Percentiles rank a stretch among this genome's conserved stretches.
Evolutionary conservation across 2,888 invertebrate species (phyloP).

Genomic region (Sminthurinus aureus): DNA sequence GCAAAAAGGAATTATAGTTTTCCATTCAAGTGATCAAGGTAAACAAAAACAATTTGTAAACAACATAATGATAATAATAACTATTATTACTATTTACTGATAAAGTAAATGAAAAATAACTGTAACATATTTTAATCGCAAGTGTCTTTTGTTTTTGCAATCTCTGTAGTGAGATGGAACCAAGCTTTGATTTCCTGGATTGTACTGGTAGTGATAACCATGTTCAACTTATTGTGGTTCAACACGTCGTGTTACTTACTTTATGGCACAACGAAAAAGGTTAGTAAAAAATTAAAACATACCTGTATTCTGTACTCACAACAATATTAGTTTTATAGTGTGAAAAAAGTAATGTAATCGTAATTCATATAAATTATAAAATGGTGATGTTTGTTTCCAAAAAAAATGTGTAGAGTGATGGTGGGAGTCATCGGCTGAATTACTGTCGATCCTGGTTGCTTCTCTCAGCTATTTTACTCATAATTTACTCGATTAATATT

Average conservation of each 20-base stretch:
- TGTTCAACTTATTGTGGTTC: constrained; percentile 42
- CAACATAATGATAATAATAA: background rate
- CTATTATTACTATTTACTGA: background rate
- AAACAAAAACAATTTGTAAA: background rate
- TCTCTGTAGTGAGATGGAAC: constrained; percentile 32
- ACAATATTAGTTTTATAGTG: background rate
- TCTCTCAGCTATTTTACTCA: constrained; percentile 32
- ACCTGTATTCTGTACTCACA: background rate
- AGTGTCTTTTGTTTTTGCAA: background rate
- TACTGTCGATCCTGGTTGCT: constrained; percentile 38
- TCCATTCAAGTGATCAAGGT: constrained; percentile 38
- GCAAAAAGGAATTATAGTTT: constrained; percentile 32
- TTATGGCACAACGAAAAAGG: constrained; percentile 19
- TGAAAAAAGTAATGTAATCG: background rate
- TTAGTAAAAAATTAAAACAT: background rate
- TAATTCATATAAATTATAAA: background rate
- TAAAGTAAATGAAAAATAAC: too few relatives aligned
- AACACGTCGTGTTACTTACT: constrained; percentile 35
- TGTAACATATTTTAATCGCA: too few relatives aligned
- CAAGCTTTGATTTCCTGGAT: constrained; percentile 32
- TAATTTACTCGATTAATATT: constrained; percentile 36
- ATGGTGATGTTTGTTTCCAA: background rate
- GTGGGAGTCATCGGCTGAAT: constrained; percentile 32
- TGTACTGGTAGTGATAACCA: constrained; percentile 35
- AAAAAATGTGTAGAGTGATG: background rate